These are phyloP conservation scores for Eristalinus sepulchralis DNA, from an alignment of 2,888 invertebrate genomes.

Conservation along the genomic window DNA sequence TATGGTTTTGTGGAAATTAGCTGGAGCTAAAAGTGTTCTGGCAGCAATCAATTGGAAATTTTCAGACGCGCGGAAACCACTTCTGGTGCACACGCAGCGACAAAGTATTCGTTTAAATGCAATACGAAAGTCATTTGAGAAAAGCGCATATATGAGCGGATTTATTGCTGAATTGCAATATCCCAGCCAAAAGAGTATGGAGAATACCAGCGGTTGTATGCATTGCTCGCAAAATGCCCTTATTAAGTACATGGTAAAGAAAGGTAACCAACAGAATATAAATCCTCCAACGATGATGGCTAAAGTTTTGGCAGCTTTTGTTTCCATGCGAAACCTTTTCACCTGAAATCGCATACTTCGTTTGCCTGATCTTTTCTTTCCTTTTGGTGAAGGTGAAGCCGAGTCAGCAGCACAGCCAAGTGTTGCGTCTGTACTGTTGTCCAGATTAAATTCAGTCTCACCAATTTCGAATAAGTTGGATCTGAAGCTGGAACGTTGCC, in stretches of 20 bases:
- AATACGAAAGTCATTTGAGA: slow-evolving; percentile 96
- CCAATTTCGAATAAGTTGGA: slow-evolving; percentile 79
- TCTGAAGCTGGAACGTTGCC: slow-evolving; percentile 77
- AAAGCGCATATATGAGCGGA: slow-evolving; percentile 96
- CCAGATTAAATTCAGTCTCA: slow-evolving; percentile 78
- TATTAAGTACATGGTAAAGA: slow-evolving; percentile 96
- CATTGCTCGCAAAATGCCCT: slow-evolving; percentile 93
- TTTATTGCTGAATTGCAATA: slow-evolving; percentile 98
- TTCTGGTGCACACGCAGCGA: slow-evolving; percentile 87
- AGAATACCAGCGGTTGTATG: slow-evolving; percentile 92
- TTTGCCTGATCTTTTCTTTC: slow-evolving; percentile 88
- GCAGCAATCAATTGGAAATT: slow-evolving; percentile 80
- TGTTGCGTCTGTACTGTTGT: slow-evolving; percentile 60
- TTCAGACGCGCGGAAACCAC: slow-evolving; percentile 80
- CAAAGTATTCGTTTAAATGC: slow-evolving; percentile 97
- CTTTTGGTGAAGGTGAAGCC: slow-evolving; percentile 75
- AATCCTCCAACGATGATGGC: slow-evolving; percentile 99
- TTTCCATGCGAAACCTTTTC: slow-evolving; percentile 95
- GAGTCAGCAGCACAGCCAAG: slow-evolving; percentile 37
- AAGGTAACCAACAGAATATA: slow-evolving; percentile 98
- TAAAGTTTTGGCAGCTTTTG: slow-evolving; percentile 97
- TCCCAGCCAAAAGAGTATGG: slow-evolving; percentile 97
- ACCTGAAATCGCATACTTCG: slow-evolving; percentile 94
- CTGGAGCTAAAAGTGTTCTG: slow-evolving; percentile 79
- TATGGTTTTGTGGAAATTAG: slow-evolving; percentile 80